Percentiles rank a stretch among this genome's conserved stretches.
These are phyloP conservation scores for Lepilemur ruficaudatus DNA, from an alignment of 2,797 vertebrate genomes.

Conservation along the genomic window DNA sequence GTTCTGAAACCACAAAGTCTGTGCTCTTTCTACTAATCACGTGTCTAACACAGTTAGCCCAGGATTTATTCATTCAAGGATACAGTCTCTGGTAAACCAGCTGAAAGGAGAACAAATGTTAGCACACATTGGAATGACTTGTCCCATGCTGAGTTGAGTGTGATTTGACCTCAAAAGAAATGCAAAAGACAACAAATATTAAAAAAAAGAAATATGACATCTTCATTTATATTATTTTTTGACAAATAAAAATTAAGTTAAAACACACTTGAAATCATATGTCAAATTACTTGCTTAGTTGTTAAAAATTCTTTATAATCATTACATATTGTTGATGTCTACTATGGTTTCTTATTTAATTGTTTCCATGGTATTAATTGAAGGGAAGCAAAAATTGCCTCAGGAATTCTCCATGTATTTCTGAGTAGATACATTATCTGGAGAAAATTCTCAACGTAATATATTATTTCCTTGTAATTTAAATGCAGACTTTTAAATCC, in stretches of 20 bases:
- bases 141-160: background rate
- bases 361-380: background rate
- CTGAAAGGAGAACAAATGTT: background rate
- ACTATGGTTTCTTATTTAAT: background rate
- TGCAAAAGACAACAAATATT: background rate
- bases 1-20: background rate
- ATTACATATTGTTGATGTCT: background rate
- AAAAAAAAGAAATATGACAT: background rate
- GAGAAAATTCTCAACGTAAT: background rate
- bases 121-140: background rate
- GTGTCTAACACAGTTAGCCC: background rate
- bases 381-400: background rate
- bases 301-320: background rate
- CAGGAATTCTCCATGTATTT: slow-evolving; percentile 5
- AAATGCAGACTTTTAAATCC: slow-evolving; percentile 48
- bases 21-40: background rate
- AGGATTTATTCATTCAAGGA: background rate
- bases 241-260: background rate
- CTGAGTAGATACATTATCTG: slow-evolving; percentile 14
- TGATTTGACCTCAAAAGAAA: background rate
- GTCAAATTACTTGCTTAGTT: background rate
- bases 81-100: background rate
- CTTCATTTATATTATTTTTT: background rate
- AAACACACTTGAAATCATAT: background rate
- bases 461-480: slow-evolving; percentile 48